Conservation (phyloP, 2,797 vertebrate genomes). For the Sebastes diaconus region DNA sequence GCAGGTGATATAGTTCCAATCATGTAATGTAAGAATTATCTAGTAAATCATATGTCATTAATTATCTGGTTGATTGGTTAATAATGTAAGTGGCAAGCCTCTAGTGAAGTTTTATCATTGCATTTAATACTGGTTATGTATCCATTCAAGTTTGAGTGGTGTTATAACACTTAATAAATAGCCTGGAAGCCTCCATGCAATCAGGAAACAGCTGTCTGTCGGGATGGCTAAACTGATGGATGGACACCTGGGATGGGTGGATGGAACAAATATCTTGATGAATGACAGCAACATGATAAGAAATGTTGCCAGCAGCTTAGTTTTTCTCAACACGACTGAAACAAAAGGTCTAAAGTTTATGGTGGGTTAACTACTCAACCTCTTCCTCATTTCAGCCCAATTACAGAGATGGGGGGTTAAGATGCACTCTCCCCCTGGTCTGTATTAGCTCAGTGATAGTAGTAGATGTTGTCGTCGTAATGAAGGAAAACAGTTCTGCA, state of each 20-base stretch:
- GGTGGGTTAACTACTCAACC: background rate
- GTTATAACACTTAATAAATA: background rate
- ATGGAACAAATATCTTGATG: background rate
- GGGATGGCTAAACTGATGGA: conserved; percentile 7
- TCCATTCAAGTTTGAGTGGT: background rate
- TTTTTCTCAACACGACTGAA: background rate
- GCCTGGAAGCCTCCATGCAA: background rate
- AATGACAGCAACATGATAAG: background rate
- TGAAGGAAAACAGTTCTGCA: background rate
- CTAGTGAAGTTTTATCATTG: background rate
- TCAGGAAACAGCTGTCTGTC: conserved; percentile 10
- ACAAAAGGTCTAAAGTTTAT: background rate
- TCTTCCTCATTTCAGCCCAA: background rate
- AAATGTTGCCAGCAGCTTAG: background rate
- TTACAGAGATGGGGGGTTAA: background rate
- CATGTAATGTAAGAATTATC: background rate
- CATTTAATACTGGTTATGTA: background rate
- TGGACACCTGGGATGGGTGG: background rate
- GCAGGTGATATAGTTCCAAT: background rate
- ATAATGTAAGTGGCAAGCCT: background rate
- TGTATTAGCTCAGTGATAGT: background rate
- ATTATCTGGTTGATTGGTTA: background rate
- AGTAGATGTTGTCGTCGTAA: background rate
- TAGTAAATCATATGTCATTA: background rate
- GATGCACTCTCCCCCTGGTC: background rate